Evolutionary conservation across 2,113 vertebrate genomes (phyloP).

Genomic region (Mus musculus): DNA sequence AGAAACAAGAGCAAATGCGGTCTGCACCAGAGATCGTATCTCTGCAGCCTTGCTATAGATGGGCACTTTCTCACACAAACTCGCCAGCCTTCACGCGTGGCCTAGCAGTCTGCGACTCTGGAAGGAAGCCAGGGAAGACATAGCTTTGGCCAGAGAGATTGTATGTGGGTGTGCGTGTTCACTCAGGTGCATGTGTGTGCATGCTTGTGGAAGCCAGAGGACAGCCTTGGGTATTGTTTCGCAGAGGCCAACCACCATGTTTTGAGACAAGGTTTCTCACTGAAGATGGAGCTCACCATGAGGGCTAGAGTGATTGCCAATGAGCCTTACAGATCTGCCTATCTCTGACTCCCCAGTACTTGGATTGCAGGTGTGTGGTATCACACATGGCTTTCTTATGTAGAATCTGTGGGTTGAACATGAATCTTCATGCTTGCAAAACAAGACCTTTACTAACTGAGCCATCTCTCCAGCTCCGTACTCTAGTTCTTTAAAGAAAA

Average conservation of each 20-base stretch:
- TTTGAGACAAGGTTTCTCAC: not conserved
- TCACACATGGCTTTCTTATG: not conserved
- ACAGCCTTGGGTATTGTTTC: not conserved
- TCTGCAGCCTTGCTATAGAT: not conserved
- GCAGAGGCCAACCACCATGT: not conserved
- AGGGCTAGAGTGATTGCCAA: not conserved
- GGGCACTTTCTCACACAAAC: not conserved
- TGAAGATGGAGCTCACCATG: not conserved
- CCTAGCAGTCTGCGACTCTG: not conserved
- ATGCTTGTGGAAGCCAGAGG: not conserved
- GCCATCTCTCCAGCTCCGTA: not conserved
- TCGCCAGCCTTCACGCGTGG: not conserved
- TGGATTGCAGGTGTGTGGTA: not conserved
- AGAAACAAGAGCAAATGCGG: rapidly evolving
- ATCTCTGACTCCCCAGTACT: not conserved
- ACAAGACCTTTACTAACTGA: not conserved
- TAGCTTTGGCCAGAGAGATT: not conserved
- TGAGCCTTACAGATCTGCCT: not conserved
- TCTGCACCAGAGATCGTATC: not conserved
- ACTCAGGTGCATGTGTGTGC: not conserved
- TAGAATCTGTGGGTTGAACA: not conserved
- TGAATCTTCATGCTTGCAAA: not conserved
- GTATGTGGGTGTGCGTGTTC: not conserved
- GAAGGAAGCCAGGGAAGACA: too few species aligned
- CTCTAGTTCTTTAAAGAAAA: not conserved